These are phyloP conservation scores for Napeogenes sylphis DNA, from an alignment of 2,888 invertebrate genomes.

Conservation along the genomic window DNA sequence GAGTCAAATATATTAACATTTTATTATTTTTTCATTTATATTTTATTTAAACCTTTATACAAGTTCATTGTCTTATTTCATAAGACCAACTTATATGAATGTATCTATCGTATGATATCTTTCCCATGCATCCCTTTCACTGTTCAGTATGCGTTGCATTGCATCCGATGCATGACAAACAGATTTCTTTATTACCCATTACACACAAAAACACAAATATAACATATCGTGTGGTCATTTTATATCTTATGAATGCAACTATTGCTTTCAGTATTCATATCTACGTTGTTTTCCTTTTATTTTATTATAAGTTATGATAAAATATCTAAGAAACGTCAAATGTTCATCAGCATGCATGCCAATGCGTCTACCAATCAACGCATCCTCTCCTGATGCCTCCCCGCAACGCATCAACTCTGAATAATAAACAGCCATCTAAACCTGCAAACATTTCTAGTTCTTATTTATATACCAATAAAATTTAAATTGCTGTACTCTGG, in stretches of 20 bases:
- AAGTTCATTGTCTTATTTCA: too few relatives aligned
- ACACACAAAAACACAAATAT: background rate
- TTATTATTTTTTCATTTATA: too few relatives aligned
- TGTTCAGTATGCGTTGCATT: constrained; percentile 21
- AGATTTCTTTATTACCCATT: constrained; percentile 8
- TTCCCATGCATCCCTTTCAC: constrained; percentile 16
- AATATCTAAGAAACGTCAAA: too few relatives aligned
- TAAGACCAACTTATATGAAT: background rate
- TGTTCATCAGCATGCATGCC: constrained; percentile 12
- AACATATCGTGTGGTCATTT: background rate
- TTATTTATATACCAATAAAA: constrained; percentile 2
- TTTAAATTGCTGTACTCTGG: background rate
- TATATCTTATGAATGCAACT: background rate
- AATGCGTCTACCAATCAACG: constrained; percentile 25
- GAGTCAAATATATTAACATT: background rate
- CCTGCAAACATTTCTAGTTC: background rate
- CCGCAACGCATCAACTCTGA: constrained; percentile 17
- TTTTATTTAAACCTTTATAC: too few relatives aligned
- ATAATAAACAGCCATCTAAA: constrained; percentile 19
- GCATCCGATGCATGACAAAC: constrained; percentile 18
- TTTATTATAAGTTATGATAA: too few relatives aligned
- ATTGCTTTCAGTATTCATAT: background rate
- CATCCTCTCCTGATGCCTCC: constrained; percentile 23
- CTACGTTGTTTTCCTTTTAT: too few relatives aligned
- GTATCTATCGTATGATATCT: background rate